Conservation (phyloP, 2,888 invertebrate genomes). For the Endomychus coccineus region DNA sequence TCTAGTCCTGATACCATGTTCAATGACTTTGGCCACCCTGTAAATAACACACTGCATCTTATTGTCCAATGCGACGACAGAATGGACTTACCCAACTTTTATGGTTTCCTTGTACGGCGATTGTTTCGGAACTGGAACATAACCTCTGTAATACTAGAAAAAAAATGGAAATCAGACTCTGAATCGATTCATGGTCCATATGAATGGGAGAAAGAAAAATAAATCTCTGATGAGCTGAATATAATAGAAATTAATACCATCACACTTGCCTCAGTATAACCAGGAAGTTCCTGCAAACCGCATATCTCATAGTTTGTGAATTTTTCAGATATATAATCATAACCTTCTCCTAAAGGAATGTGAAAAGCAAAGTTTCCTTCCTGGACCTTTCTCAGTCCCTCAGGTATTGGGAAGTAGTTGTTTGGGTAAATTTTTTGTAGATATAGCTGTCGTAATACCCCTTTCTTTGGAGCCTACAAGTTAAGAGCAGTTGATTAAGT, state of each 20-base stretch:
- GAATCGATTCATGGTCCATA: too few relatives aligned
- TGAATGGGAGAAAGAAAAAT: too few relatives aligned
- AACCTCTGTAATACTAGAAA: constrained; percentile 24
- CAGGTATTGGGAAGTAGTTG: constrained; percentile 35
- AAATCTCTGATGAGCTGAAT: not conserved
- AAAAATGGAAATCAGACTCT: too few relatives aligned
- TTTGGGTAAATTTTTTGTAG: constrained; percentile 38
- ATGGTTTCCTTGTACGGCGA: constrained; percentile 32
- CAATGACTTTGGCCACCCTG: constrained; percentile 27
- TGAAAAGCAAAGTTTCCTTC: constrained; percentile 43
- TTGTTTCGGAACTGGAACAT: constrained; percentile 26
- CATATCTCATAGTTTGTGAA: constrained; percentile 47
- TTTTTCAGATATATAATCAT: constrained; percentile 42
- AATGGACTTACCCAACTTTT: constrained; percentile 29
- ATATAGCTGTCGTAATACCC: constrained; percentile 37
- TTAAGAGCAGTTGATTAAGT: too few relatives aligned
- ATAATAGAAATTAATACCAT: constrained; percentile 6
- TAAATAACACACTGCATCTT: constrained; percentile 19
- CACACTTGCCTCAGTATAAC: constrained; percentile 29
- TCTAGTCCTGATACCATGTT: constrained; percentile 27
- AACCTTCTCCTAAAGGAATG: constrained; percentile 38
- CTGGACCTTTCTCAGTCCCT: constrained; percentile 38
- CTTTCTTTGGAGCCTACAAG: constrained; percentile 33
- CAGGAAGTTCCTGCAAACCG: constrained; percentile 42
- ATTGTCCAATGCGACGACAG: too few relatives aligned